Evolutionary conservation across 2,797 vertebrate species (phyloP).

Genomic region (Rhabdomys pumilio): DNA sequence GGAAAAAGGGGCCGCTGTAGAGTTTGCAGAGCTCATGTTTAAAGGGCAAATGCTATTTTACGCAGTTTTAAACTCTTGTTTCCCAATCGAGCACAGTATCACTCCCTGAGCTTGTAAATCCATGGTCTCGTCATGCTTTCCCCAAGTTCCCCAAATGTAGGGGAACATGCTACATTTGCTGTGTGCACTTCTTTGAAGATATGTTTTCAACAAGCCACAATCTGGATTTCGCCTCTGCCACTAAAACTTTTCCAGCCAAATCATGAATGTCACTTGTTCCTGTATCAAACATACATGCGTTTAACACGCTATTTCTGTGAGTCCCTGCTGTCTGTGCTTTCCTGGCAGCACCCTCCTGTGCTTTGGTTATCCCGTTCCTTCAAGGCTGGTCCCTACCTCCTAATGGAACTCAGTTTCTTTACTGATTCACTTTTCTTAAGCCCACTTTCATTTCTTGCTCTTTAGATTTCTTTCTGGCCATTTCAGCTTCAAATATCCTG

Average conservation of each 20-base stretch:
- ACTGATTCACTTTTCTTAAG: constrained; percentile 10
- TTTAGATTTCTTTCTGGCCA: not conserved
- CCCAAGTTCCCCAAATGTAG: not conserved
- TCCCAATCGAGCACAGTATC: not conserved
- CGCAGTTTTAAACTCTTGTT: constrained; percentile 11
- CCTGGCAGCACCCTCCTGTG: not conserved
- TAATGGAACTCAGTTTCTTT: not conserved
- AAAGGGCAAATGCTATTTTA: not conserved
- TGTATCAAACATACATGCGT: not conserved
- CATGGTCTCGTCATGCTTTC: not conserved
- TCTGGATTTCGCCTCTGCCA: constrained; percentile 23
- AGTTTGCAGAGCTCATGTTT: not conserved
- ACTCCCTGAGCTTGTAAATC: not conserved
- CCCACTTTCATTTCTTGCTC: not conserved
- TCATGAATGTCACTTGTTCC: not conserved
- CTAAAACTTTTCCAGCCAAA: constrained; percentile 20
- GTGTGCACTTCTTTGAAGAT: not conserved
- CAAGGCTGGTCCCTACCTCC: not conserved
- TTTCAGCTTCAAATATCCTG: not conserved
- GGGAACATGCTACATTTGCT: not conserved
- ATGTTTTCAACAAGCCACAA: not conserved
- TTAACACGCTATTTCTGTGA: not conserved
- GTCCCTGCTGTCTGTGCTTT: not conserved
- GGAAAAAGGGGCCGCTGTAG: not conserved
- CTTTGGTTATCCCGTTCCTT: not conserved